Percentiles rank a stretch among this genome's conserved stretches.
These are phyloP conservation scores for Epizoanthus stellaris DNA, from an alignment of 92 coral and sea anemone genomes.

Conservation along the genomic window DNA sequence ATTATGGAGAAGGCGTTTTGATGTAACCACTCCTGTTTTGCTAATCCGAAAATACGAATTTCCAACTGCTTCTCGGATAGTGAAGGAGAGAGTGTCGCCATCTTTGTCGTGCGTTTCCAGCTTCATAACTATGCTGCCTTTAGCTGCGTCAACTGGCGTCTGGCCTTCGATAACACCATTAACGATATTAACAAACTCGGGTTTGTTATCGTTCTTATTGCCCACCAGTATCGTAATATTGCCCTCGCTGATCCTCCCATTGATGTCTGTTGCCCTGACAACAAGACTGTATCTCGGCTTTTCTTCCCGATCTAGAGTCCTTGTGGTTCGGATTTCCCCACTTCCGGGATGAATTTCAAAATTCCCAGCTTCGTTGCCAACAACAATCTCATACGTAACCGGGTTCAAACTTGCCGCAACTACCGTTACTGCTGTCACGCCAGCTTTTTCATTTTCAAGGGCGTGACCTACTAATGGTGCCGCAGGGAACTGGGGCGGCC, in stretches of 20 bases:
- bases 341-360: conserved; percentile 74
- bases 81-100: conserved; percentile 68
- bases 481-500: conserved; percentile 87
- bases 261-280: conserved; percentile 89
- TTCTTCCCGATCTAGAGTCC: conserved; percentile 82
- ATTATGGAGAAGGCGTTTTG: conserved; percentile 47
- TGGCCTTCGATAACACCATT: conserved; percentile 72
- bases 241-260: conserved; percentile 74
- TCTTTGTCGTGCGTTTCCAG: conserved; percentile 79
- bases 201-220: conserved; percentile 88
- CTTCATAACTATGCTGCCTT: conserved; percentile 68
- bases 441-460: conserved; percentile 72
- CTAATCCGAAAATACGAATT: conserved; percentile 67
- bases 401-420: conserved; percentile 84
- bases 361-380: conserved; percentile 70
- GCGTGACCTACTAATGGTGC: conserved; percentile 63
- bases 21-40: conserved; percentile 63
- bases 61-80: conserved; percentile 62
- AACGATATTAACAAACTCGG: conserved; percentile 58
- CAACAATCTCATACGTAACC: conserved; percentile 67
- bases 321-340: conserved; percentile 72
- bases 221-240: conserved; percentile 66
- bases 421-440: conserved; percentile 60
- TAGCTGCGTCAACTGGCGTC: conserved; percentile 62
- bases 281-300: conserved; percentile 66